A percentile compares a stretch with the other conserved stretches of the same genome.
phyloP scores from a whole-genome alignment of 2,113 vertebrate genomes.

The Nycticorax nycticorax region DNA sequence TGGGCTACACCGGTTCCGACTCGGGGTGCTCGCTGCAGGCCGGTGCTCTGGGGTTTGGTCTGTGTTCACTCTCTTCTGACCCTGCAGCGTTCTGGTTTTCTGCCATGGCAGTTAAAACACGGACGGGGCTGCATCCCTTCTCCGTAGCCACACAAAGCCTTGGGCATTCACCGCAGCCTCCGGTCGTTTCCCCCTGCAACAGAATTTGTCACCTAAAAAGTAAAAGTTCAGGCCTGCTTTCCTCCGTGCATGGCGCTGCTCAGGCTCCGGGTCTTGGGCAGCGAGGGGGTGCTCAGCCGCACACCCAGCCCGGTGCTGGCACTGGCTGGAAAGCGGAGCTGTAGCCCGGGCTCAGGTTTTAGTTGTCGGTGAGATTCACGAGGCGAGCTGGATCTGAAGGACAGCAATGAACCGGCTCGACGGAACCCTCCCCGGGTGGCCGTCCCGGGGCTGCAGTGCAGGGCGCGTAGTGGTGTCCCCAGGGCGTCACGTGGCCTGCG shows the following conservation, averaged over 20 bases:
- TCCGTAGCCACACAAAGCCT: too few species aligned
- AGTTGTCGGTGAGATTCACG: background rate
- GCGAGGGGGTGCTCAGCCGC: background rate
- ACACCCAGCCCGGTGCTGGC: background rate
- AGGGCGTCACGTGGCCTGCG: accelerated
- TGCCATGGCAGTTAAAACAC: background rate
- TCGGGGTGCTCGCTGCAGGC: background rate
- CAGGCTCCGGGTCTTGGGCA: background rate
- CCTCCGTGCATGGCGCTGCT: accelerated
- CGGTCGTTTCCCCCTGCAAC: background rate
- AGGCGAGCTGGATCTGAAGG: background rate
- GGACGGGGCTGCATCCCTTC: background rate
- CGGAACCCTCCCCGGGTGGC: too few species aligned
- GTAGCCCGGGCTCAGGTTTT: background rate
- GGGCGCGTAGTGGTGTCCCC: background rate
- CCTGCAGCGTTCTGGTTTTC: background rate
- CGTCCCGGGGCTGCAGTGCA: accelerated
- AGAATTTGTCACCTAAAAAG: background rate
- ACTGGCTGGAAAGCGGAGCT: accelerated
- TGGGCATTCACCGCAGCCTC: background rate
- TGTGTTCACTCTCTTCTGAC: too few species aligned
- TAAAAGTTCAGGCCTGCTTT: background rate
- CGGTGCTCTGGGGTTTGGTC: background rate
- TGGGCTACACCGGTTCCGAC: accelerated
- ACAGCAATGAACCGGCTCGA: accelerated